Conservation (phyloP, 2,888 invertebrate species). For the Margaritifera margaritifera region DNA sequence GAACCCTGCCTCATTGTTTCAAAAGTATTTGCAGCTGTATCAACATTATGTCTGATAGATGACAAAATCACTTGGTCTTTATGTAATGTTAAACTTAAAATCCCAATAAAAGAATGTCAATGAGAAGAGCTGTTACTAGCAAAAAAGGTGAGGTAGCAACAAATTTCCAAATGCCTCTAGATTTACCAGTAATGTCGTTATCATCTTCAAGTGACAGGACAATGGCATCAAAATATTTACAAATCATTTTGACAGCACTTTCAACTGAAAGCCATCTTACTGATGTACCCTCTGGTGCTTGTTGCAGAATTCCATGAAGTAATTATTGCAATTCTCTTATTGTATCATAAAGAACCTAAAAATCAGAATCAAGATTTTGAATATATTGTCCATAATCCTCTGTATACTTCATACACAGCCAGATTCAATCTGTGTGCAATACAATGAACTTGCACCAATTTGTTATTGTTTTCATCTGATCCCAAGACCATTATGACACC, state of each 20-base stretch:
- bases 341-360: too few relatives aligned
- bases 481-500: too few relatives aligned
- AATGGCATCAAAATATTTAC: constrained; percentile 8
- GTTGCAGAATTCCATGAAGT: too few relatives aligned
- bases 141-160: constrained; percentile 7
- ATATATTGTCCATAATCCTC: too few relatives aligned
- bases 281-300: background rate
- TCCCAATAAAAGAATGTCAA: constrained; percentile 7
- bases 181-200: constrained; percentile 12
- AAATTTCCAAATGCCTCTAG: constrained; percentile 8
- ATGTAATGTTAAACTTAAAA: constrained; percentile 9
- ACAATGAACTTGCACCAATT: too few relatives aligned
- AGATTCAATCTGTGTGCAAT: too few relatives aligned
- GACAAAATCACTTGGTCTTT: constrained; percentile 6
- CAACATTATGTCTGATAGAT: background rate
- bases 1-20: too few relatives aligned
- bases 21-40: too few relatives aligned
- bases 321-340: too few relatives aligned
- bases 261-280: background rate
- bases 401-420: too few relatives aligned
- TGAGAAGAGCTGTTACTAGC: constrained; percentile 2
- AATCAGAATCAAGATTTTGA: too few relatives aligned
- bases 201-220: constrained; percentile 13
- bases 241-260: constrained; percentile 18
- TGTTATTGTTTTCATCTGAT: too few relatives aligned